Evolutionary conservation across 2,113 vertebrate genomes (phyloP), one percentile per base, ranked within the genome.

Genomic region (Entosphenus tridentatus): DNA sequence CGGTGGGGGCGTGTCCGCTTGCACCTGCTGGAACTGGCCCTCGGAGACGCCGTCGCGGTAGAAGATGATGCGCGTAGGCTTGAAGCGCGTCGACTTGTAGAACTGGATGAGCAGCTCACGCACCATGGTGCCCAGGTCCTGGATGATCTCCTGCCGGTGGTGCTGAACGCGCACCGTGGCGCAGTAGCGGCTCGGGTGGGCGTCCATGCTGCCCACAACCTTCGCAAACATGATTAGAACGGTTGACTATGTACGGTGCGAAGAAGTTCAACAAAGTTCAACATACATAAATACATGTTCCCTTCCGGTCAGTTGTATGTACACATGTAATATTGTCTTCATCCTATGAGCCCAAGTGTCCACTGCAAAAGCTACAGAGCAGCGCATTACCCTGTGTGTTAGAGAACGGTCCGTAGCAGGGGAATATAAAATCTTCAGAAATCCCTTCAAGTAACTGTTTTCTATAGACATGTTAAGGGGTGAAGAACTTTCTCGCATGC

Each of bases 191-290:
- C 93, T 98, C 72, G 93, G 93, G 70, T 98, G 93, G 69, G 93
- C 93, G 68, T 98, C 93, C 93, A 98, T 98, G 73, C 93, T 98
- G 72, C 92, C 93, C 68, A 98, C 93, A 80, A 98, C 93, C 93
- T 98, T 73, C 2, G 72, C 39, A 39, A 39, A 39, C 39, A 39
- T 7, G 39, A 7, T 6, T 39, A 39, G 39, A 39, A 39, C 39
- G 39, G 39, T 39, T 39, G 39, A 5, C 39, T 39, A 39, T 39
- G 39, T 39, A 39, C 39, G 6, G 39, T 39, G 39, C 39, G 39
- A 39, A 39, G 39, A 39, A 39, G 39, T 39, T 39, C 39, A 1
- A 39, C 39, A 39, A 39, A 39, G 39, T 39, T 39, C 39, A 39
- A 39, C 39, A 39, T 39, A 39, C 39, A 39, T 39, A 39, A 39